Evolutionary conservation across 2,888 invertebrate species (phyloP).

Genomic region (Crepidodera aurea): DNA sequence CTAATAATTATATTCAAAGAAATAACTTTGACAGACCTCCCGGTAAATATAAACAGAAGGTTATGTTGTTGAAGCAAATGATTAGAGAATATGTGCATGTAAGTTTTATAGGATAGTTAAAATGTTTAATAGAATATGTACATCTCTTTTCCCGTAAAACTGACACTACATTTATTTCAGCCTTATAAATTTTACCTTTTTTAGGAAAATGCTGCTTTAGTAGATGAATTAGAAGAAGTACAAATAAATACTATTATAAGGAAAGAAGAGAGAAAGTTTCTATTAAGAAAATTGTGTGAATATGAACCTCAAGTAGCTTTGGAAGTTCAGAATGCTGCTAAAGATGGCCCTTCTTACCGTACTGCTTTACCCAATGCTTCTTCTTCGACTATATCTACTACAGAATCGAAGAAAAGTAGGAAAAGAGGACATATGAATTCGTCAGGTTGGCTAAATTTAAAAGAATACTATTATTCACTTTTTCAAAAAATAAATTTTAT

Average conservation of each 20-base stretch:
- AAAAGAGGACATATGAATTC: slow-evolving; percentile 39
- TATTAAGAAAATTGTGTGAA: slow-evolving; percentile 79
- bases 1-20: slow-evolving; percentile 19
- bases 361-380: slow-evolving; percentile 12
- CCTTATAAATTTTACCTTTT: no score
- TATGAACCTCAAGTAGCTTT: slow-evolving; percentile 64
- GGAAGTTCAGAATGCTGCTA: slow-evolving; percentile 59
- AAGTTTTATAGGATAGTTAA: slow-evolving; percentile 58
- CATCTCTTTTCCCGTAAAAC: not conserved
- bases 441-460: slow-evolving; percentile 16
- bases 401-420: slow-evolving; percentile 50
- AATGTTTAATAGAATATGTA: no score
- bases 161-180: not conserved
- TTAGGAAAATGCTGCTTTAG: slow-evolving; percentile 84
- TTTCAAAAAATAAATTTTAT: no score
- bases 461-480: no score
- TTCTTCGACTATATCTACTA: slow-evolving; percentile 12
- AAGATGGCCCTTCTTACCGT: slow-evolving; percentile 46
- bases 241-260: slow-evolving; percentile 83
- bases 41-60: slow-evolving; percentile 69
- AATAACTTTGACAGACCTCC: slow-evolving; percentile 40
- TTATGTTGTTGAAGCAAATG: slow-evolving; percentile 68
- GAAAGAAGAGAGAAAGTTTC: slow-evolving; percentile 83
- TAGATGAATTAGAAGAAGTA: slow-evolving; percentile 86
- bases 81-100: slow-evolving; percentile 74